Evolutionary conservation across 2,888 invertebrate species (phyloP).

Genomic region (Oasisia sp.): DNA sequence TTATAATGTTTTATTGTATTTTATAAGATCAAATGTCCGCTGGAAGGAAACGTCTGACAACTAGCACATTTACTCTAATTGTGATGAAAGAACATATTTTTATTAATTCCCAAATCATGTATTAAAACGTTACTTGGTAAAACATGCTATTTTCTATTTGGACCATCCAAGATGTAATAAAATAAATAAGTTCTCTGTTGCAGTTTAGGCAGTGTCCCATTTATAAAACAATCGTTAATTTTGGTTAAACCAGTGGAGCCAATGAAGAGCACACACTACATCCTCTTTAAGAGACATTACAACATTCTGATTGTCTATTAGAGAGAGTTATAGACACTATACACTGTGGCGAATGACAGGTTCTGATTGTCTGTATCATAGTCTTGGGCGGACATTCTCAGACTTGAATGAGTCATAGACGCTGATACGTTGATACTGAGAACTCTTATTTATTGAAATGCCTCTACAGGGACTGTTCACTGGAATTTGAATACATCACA

Average conservation of each 20-base stretch:
- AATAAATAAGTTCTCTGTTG: too few relatives aligned
- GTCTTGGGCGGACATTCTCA: not conserved
- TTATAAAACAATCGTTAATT: too few relatives aligned
- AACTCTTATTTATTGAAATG: not conserved
- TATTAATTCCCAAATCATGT: too few relatives aligned
- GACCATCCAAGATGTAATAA: too few relatives aligned
- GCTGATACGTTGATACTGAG: not conserved
- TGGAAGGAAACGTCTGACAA: too few relatives aligned
- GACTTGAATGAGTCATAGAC: not conserved
- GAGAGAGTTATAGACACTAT: not conserved
- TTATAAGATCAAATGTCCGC: too few relatives aligned
- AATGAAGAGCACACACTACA: not conserved
- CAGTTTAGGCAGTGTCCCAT: too few relatives aligned
- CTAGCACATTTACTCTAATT: too few relatives aligned
- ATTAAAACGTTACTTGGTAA: too few relatives aligned
- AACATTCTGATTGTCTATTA: not conserved
- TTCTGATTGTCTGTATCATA: not conserved
- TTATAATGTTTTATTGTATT: too few relatives aligned
- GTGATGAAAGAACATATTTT: too few relatives aligned
- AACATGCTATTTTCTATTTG: too few relatives aligned
- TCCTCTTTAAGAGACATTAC: not conserved
- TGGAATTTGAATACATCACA: not conserved
- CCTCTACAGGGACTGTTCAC: not conserved
- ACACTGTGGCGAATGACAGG: not conserved
- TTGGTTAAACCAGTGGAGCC: not conserved